A percentile compares a stretch with the other conserved stretches of the same genome.
These are phyloP conservation scores for Amiota mariae DNA, from an alignment of 2,888 invertebrate genomes.

Conservation along the genomic window DNA sequence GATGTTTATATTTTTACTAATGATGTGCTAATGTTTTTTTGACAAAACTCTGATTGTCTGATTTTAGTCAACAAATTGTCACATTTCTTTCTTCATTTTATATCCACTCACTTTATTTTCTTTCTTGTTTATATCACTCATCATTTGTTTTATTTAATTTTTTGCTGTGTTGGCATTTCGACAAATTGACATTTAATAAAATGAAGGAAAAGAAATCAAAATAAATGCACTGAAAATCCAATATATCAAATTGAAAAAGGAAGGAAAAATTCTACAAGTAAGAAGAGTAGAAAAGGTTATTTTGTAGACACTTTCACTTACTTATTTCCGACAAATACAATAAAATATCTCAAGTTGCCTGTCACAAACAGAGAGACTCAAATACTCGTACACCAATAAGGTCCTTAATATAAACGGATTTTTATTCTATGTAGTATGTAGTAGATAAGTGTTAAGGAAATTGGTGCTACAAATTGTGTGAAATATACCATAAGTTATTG, in stretches of 20 bases:
- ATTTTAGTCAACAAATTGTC: not conserved
- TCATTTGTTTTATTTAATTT: conserved; percentile 16
- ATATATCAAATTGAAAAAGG: no score
- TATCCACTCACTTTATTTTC: not conserved
- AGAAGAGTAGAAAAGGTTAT: no score
- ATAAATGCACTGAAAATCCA: conserved; percentile 8
- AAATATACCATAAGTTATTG: no score
- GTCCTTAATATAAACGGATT: no score
- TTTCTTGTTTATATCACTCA: not conserved
- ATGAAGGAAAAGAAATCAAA: conserved; percentile 2
- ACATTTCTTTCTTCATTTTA: not conserved
- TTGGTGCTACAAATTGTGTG: no score
- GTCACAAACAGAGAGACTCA: conserved; percentile 34
- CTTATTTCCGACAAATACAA: not conserved
- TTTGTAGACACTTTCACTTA: not conserved
- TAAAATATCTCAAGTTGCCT: conserved; percentile 36
- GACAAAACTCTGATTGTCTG: not conserved
- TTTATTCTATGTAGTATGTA: no score
- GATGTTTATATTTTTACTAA: no score
- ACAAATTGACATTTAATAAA: conserved; percentile 12
- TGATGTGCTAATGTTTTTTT: not conserved
- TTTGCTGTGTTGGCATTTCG: not conserved
- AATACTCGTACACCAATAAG: no score
- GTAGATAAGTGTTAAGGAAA: no score
- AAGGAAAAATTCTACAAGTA: no score